Evolutionary conservation across 2,797 vertebrate species (phyloP), one percentile per base, ranked within the genome.

Genomic region (Enteromius argenteus): DNA sequence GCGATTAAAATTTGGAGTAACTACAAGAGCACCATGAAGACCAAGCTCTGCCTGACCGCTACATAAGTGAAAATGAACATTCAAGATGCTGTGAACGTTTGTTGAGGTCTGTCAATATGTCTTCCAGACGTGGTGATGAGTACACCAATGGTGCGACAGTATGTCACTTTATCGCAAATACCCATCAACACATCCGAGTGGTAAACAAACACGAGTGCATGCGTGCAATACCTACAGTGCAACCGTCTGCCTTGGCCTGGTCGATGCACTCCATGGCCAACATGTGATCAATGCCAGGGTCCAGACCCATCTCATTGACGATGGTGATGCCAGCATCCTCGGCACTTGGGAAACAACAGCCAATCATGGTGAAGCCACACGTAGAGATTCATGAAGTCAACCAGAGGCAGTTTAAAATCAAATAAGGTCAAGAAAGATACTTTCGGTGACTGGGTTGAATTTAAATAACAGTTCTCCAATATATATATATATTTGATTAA

Each of bases 221-320:
- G 21, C 35, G 35, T 32, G 85, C 76, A 69, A 79, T 87, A 86
- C 85, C 74, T 76, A 99, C 98, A 84, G 90, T 96, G 90, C 97
- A 98, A 89, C 97, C 97, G 51, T 96, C 95, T 85, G 96, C 96
- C 91, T 96, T 97, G 8, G 97, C 97, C 86, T 96, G 96, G 89
- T 99, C 95, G 85, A 99, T 98, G n/a, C 97, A 97, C 89, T 99
- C 96, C 97, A 98, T 98, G 0, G 98, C 98, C 93, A 99, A 85
- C 98, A 99, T 99, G 92, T 99, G 98, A 88, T 99, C 98, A 37
- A 99, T 97, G 74, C 98, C 98, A 39, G 97, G 98, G 92, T 99
- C 98, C 95, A 99, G 91, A 86, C 98, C 98, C 93, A 98, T 91
- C 94, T 99, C 98, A 0, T 97, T 97, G 84, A 98, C 86, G 42